These are phyloP conservation scores for Halocynthia aurantium DNA, from an alignment of 23 tunicate species.

Conservation along the genomic window DNA sequence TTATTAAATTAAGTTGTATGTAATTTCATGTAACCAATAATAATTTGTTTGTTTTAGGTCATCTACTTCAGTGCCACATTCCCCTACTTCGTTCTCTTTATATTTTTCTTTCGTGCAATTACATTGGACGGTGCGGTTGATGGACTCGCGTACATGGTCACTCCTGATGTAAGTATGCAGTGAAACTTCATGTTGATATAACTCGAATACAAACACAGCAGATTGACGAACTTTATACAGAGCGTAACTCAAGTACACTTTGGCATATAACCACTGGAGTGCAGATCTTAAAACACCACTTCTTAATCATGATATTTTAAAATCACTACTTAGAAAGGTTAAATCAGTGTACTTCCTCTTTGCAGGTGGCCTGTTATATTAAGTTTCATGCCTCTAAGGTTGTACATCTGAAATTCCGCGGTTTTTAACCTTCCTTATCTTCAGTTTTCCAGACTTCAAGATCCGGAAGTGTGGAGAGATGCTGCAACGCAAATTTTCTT, in stretches of 20 bases:
- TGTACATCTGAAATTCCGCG: too few species aligned
- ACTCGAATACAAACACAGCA: neutral
- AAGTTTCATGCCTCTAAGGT: too few species aligned
- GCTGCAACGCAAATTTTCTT: slow-evolving; percentile 99
- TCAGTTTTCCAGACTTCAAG: slow-evolving; percentile 51
- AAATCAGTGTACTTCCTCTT: too few species aligned
- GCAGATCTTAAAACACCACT: too few species aligned
- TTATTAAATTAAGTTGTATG: too few species aligned
- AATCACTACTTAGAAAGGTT: too few species aligned
- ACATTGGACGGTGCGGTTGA: slow-evolving; percentile 82
- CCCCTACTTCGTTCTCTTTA: slow-evolving; percentile 82
- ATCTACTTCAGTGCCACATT: slow-evolving; percentile 49
- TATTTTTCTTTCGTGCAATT: slow-evolving; percentile 91
- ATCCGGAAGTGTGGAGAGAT: slow-evolving; percentile 87
- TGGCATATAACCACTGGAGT: too few species aligned
- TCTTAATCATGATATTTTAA: too few species aligned
- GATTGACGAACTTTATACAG: neutral
- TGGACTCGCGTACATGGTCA: slow-evolving; percentile 80
- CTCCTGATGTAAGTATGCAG: slow-evolving; percentile 70
- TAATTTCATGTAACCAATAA: too few species aligned
- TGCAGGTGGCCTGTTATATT: too few species aligned
- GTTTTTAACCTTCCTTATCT: neutral
- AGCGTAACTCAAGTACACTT: too few species aligned
- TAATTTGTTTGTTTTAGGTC: slow-evolving; percentile 26
- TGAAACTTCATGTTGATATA: neutral